A percentile compares a stretch with the other conserved stretches of the same genome.
These are phyloP conservation scores for Psittacula cyanocephala DNA, from an alignment of 2,113 vertebrate genomes.

Conservation along the genomic window DNA sequence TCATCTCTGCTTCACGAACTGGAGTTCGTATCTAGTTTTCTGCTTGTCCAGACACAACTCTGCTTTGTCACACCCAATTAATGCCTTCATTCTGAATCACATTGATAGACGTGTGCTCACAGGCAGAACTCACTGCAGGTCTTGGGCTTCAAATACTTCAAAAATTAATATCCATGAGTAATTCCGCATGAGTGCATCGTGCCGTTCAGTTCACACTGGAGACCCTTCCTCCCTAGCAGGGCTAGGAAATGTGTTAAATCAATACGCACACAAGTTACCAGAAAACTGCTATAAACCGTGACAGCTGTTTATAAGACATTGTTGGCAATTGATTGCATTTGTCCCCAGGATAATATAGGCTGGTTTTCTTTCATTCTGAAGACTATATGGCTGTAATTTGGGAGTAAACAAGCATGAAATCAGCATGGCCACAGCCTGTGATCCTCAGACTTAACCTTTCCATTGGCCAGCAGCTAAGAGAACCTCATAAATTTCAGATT, in stretches of 20 bases:
- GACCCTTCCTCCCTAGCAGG: background rate
- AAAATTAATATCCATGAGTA: constrained; percentile 10
- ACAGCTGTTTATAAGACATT: background rate
- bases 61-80: background rate
- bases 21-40: background rate
- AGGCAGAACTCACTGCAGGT: background rate
- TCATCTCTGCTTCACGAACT: background rate
- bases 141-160: background rate
- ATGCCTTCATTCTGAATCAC: background rate
- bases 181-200: background rate
- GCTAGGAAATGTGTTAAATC: background rate
- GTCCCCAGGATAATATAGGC: background rate
- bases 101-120: background rate
- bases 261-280: background rate
- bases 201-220: background rate
- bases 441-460: background rate
- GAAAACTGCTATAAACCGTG: background rate
- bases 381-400: background rate
- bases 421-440: background rate
- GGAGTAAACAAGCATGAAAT: background rate
- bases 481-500: background rate
- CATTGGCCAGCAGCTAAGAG: background rate
- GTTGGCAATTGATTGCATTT: background rate
- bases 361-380: background rate
- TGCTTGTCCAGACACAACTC: constrained; percentile 41